Evolutionary conservation across 2,113 vertebrate genomes (phyloP), one percentile per base, ranked within the genome.

Genomic region (Laterallus jamaicensis): DNA sequence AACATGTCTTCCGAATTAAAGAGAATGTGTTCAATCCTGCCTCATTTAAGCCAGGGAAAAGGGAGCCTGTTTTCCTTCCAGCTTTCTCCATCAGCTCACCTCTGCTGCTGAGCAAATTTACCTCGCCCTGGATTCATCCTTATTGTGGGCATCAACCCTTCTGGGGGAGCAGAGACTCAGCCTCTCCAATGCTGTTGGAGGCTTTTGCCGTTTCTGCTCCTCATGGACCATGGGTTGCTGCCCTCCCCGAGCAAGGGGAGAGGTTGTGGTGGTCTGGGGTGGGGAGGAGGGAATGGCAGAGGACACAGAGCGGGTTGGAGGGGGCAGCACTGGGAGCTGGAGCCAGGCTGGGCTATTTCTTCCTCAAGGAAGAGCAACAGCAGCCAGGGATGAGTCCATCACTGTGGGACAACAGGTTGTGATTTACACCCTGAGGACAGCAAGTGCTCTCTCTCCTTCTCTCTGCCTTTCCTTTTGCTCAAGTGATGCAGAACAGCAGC

Each of bases 221-320:
- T 56, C 58, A 24, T 11, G 39, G 52, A 12, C 11, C 50, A 31
- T 20, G 5, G 6, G 1, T 10, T 35, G 12, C 15, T 35, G 35
- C 35, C 12, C 52, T 55, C 32, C n/a, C 49, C 25, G 2, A 9
- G 64, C 31, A 17, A 17, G 40, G 26, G 44, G 39, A 20, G 44
- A 28, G 18, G n/a, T 5, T 40, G 37, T 18, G 3, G 28, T 17
- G 9, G 44, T 5, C 14, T 1, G 3, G 54, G 42, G 7, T 11
- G 11, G 2, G 42, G 28, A 63, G 55, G 22, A 49, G n/a, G 67
- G 58, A n/a, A 4, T 5, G 44, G 68, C 73, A 71, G 52, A 60
- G 67, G 86, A 5, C 0, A 1, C 11, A 50, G 50, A 44, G 35
- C 20, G 1, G 6, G 39, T 20, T 0, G 0, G 18, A 49, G 26